Evolutionary conservation across 2,797 vertebrate genomes (phyloP).

Genomic region (Mormyrus hasselquistii): DNA sequence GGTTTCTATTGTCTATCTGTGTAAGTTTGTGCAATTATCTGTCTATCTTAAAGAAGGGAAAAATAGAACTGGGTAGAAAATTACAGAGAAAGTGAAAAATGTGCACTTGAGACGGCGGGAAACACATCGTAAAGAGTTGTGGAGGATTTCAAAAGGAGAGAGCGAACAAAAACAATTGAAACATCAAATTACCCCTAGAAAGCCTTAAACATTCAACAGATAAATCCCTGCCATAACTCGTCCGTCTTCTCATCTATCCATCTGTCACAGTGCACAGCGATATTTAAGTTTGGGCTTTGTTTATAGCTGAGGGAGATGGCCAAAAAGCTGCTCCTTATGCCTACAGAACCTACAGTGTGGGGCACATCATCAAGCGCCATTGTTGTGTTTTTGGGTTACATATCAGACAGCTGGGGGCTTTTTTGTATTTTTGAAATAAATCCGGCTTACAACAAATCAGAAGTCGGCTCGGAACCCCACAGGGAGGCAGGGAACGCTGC

Average conservation of each 20-base stretch:
- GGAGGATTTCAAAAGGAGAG: conserved; percentile 44
- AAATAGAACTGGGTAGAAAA: conserved; percentile 59
- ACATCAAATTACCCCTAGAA: conserved; percentile 53
- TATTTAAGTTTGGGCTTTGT: conserved; percentile 10
- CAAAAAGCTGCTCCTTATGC: not conserved
- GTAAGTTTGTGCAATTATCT: conserved; percentile 65
- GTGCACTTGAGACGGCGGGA: conserved; percentile 69
- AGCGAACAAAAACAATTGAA: conserved; percentile 59
- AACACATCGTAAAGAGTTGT: conserved; percentile 52
- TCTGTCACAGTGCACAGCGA: not conserved
- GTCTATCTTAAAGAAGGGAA: conserved; percentile 51
- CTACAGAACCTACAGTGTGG: not conserved
- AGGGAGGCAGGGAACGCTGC: not conserved
- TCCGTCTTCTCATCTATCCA: conserved; percentile 28
- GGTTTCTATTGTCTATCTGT: conserved; percentile 58
- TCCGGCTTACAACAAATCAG: not conserved
- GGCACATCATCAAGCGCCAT: not conserved
- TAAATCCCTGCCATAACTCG: conserved; percentile 27
- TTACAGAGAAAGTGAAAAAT: conserved; percentile 55
- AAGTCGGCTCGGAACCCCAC: not conserved
- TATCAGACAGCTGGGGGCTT: not conserved
- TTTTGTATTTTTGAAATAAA: not conserved
- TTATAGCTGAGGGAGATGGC: not conserved
- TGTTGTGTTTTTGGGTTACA: not conserved
- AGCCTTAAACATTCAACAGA: conserved; percentile 37